These are phyloP conservation scores for Perdita meconis DNA, from an alignment of 2,888 invertebrate genomes.

Conservation along the genomic window DNA sequence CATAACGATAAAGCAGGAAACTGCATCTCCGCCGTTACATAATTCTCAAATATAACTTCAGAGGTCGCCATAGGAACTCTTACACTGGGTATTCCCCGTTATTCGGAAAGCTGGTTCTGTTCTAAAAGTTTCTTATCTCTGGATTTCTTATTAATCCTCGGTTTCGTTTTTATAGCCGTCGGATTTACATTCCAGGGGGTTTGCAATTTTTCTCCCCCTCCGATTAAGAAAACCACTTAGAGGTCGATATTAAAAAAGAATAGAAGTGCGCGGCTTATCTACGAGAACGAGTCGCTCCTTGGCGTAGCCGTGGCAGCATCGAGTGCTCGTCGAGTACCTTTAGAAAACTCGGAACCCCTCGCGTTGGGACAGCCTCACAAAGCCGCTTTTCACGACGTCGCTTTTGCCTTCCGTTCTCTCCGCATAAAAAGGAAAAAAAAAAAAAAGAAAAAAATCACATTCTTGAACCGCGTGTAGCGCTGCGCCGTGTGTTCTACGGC, in stretches of 20 bases:
- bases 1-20: slow-evolving; percentile 27
- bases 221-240: not conserved
- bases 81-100: not conserved
- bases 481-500: slow-evolving; percentile 43
- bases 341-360: slow-evolving; percentile 73
- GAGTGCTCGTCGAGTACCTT: slow-evolving; percentile 75
- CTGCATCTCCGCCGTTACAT: not conserved
- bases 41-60: not conserved
- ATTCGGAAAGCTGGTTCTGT: not conserved
- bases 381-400: slow-evolving; percentile 75
- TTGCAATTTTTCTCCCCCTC: not conserved
- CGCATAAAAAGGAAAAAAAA: slow-evolving; percentile 43
- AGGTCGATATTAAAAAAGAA: slow-evolving; percentile 8
- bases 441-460: slow-evolving; percentile 36
- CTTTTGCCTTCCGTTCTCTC: slow-evolving; percentile 68
- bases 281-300: slow-evolving; percentile 49
- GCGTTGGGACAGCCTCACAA: slow-evolving; percentile 60
- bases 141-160: not conserved
- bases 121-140: not conserved
- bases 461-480: slow-evolving; percentile 31
- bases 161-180: too few relatives aligned
- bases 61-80: not conserved
- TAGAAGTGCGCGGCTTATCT: slow-evolving; percentile 46
- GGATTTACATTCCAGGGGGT: accelerated
- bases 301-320: slow-evolving; percentile 53